Evolutionary conservation across 2,888 invertebrate genomes (phyloP), one percentile per base, ranked within the genome.

Genomic region (Rotaria sp.): DNA sequence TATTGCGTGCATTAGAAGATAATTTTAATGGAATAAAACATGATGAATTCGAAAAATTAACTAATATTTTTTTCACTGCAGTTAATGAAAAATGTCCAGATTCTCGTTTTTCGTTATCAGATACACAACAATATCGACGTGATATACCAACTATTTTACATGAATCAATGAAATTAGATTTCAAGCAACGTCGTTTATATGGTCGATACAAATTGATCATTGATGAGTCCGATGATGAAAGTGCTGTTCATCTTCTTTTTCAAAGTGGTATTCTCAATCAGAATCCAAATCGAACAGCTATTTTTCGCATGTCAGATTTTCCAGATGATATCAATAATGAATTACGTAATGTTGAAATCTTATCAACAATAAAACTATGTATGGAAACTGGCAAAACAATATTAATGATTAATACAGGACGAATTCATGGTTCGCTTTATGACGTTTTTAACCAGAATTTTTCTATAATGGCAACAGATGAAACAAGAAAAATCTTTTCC

Each of bases 241-340:
- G 80, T 80, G 80, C 80, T 45, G 80, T 80, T 45, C 80, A 45
- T 80, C 10, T 80, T 13, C 41, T 80, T 4, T 80, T n/a, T 0
- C 80, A 80, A 80, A 80, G 18, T 45, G 80, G 24, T n/a, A 80
- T 80, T 35, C 1, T 80, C 10, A n/a, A 80, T 80, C 3, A n/a
- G 8, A n/a, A 80, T 80, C 80, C 80, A 5, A 80, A 80, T 80
- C 80, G 45, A 15, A 80, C 80, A n/a, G 45, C 80, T 80, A 45
- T 80, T 45, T 80, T 80, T 80, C 80, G 80, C 26, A 80, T 80
- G 80, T 80, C 80, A 24, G 80, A 80, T n/a, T 80, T 80, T 80
- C n/a, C 80, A 7, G 80, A 80, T 45, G 80, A 80, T n/a, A 80
- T 80, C 26, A 2, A 80, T 45, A 80, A 80, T 45, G 80, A 80